Conservation (phyloP, 1,140 invertebrate genomes). For the Drosophila micromelanica region DNA sequence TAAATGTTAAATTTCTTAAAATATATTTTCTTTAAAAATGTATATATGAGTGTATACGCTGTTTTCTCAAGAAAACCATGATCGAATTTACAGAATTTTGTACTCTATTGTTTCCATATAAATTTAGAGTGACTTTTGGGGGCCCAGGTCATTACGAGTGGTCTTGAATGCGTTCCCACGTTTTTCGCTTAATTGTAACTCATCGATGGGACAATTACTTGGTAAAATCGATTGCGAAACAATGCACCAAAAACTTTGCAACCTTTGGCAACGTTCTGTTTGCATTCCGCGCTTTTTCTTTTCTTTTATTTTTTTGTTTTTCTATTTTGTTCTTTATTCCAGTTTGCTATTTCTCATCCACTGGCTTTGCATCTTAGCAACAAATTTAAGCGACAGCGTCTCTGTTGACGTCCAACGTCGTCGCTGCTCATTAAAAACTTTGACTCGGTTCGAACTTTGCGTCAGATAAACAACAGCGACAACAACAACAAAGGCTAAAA, state of each 20-base stretch:
- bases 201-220: slow-evolving; percentile 14
- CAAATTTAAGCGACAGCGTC: slow-evolving; percentile 15
- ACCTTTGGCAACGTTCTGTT: slow-evolving; percentile 4
- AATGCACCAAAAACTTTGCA: slow-evolving; percentile 5
- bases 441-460: slow-evolving; percentile 70
- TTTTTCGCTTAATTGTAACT: slow-evolving; percentile 1
- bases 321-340: background rate
- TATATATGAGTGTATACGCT: no score
- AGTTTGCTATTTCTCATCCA: slow-evolving; percentile 12
- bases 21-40: no score
- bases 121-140: no score
- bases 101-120: no score
- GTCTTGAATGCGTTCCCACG: background rate
- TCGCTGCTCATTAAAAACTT: slow-evolving; percentile 74
- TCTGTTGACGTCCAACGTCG: slow-evolving; percentile 69
- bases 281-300: background rate
- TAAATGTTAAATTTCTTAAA: no score
- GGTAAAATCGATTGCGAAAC: slow-evolving; percentile 15
- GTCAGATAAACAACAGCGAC: slow-evolving; percentile 71
- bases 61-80: no score
- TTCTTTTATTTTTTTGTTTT: background rate
- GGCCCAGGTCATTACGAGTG: no score
- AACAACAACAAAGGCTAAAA: slow-evolving; percentile 45
- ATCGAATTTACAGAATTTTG: no score
- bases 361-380: slow-evolving; percentile 35